Conservation (phyloP, 1,140 invertebrate species). For the Acyrthosiphon pisum region DNA sequence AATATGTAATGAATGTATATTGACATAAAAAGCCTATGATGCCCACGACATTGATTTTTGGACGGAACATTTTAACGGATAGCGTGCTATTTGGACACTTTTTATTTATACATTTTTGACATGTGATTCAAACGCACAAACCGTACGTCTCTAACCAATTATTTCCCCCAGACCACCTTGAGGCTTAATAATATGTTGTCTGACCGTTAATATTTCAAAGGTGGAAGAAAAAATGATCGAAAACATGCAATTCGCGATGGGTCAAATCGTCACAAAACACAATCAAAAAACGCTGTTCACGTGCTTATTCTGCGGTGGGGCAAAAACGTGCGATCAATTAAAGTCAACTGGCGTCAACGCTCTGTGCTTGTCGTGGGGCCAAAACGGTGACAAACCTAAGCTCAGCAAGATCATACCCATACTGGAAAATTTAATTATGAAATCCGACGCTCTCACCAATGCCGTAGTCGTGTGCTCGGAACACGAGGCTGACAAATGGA, state of each 20-base stretch:
- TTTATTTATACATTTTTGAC: too few species aligned
- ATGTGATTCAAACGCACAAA: too few species aligned
- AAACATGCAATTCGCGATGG: background rate
- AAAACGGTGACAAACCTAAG: background rate
- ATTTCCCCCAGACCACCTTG: background rate
- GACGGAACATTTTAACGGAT: too few species aligned
- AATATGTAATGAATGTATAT: too few species aligned
- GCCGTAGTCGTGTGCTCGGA: slow-evolving; percentile 15
- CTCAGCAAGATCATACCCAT: background rate
- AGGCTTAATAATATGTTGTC: background rate
- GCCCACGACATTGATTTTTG: too few species aligned
- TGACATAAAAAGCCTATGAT: too few species aligned
- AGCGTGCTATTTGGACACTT: too few species aligned
- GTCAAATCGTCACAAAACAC: background rate
- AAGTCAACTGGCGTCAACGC: background rate
- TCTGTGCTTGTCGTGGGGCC: background rate
- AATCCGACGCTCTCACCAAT: background rate
- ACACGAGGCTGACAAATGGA: background rate
- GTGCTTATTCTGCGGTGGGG: slow-evolving; percentile 4
- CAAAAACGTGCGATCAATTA: background rate
- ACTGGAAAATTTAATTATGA: background rate
- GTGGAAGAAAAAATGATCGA: background rate
- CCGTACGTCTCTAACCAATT: background rate
- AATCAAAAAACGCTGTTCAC: background rate
- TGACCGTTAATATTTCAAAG: background rate